phyloP scores from a whole-genome alignment of 2,888 invertebrate genomes.

The Biston betularia region DNA sequence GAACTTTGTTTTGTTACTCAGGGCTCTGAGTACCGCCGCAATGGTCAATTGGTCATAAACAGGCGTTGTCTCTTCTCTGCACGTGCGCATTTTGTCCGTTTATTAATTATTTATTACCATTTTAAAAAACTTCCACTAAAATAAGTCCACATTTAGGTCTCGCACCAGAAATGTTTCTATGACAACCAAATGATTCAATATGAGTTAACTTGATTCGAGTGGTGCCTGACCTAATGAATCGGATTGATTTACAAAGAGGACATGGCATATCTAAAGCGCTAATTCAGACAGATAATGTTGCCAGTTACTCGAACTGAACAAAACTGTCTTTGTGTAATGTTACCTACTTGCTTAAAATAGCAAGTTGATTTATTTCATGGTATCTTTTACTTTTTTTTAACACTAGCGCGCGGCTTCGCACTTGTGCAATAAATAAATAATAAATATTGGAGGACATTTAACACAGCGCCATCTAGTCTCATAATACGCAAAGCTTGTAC shows the following conservation, averaged over 20 bases:
- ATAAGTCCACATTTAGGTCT: neutral
- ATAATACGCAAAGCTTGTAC: no score
- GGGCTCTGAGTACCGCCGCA: no score
- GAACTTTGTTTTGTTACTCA: no score
- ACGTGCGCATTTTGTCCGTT: neutral
- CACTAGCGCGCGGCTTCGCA: no score
- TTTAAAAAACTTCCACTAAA: neutral
- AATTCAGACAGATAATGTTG: conserved; percentile 17
- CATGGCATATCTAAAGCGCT: conserved; percentile 15
- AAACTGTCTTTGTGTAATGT: conserved; percentile 25
- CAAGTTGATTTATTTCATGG: conserved; percentile 3
- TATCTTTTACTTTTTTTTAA: neutral
- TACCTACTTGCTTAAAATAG: conserved; percentile 28
- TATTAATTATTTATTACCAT: neutral
- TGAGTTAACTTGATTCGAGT: conserved; percentile 17
- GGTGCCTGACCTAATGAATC: neutral
- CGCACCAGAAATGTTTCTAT: conserved; percentile 5
- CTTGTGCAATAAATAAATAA: no score
- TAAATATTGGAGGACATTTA: no score
- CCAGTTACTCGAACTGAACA: conserved; percentile 16
- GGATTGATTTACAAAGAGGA: conserved; percentile 25
- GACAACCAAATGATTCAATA: conserved; percentile 15
- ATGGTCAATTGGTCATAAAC: no score
- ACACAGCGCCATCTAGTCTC: no score
- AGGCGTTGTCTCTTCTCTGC: no score